Evolutionary conservation across 1,140 invertebrate genomes (phyloP), one percentile per base, ranked within the genome.

Genomic region (Drosophila pectinifera): DNA sequence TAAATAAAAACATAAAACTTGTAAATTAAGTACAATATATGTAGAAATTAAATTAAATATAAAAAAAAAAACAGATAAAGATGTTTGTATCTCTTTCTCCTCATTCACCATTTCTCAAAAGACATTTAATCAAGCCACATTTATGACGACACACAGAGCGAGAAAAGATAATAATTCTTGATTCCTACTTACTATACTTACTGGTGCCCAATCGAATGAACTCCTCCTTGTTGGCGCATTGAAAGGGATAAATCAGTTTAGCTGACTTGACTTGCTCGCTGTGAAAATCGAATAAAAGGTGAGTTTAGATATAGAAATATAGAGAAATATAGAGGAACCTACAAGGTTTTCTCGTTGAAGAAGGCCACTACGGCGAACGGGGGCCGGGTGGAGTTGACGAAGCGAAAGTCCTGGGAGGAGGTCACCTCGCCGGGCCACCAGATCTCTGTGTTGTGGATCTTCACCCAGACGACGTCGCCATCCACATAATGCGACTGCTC

Each of bases 401-500:
- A 89, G 7, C 76, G 77, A 58, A 78, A 72, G 26, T 91, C 51
- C 42, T 82, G 74, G 10, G 94, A 91, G 42, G 94, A 94, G 38
- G 95, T 93, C 42, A 97, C 96, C 91, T 96, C 95, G 7, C 96
- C 96, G 36, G 96, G 96, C 96, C 96, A 97, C 95, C 95, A 96
- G 78, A 94, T 95, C 11, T 94, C 93, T 10, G 80, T 68, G 11
- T 95, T 94, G 42, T 83, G 84, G 24, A 97, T 91, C 91, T 97
- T 97, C 3, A 96, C 96, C 96, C 96, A 97, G 54, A 97, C 96
- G 54, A 96, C 93, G 73, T 96, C 96, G 43, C 95, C 95, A 73
- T 95, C 94, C 67, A 93, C 93, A 92, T 96, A 97, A 1, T 34
- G 43, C 3, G 63, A 26, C 55, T 58, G 20, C 6, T 34, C 43